Evolutionary conservation across 2,888 invertebrate species (phyloP), one percentile per base, ranked within the genome.

Genomic region (Pomacea canaliculata): DNA sequence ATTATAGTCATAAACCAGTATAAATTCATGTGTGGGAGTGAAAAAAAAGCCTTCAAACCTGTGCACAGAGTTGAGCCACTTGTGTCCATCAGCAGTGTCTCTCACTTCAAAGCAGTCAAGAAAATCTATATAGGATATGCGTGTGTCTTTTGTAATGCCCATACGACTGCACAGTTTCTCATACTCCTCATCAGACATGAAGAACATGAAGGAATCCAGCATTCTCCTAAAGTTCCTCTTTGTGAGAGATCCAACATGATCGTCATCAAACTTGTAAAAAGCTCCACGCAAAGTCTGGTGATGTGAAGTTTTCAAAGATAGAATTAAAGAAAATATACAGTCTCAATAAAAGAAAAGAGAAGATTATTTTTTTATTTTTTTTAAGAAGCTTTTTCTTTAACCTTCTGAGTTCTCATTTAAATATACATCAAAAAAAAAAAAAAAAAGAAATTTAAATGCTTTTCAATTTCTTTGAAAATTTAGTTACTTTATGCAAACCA

Each of bases 241-340:
- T 37, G 84, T 87, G 68, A 90, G 79, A 69, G 83, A 73, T 37
- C 90, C 90, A 56, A 81, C 83, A 76, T 89, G 88, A 78, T 86
- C 83, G 27, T 87, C 88, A 81, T 89, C 89, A 85, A 89, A 90
- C 80, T 90, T 90, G 82, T 90, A 88, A 79, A 90, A 90, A 9
- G 90, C 90, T 48, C 83, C 86, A 51, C 88, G 79, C 65, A 90
- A 78, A 81, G 88, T 87, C 90, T 90, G 83, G 83, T 81, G 51
- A 56, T 16, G 8, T 16, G 16, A 63, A 63, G 70, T 68, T 77
- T 65, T 19, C 62, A 23, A 23, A 46, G 18, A 48, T 23, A 46
- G 13, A 48, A 56, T 60, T 19, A 19, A 18, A 9, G 23, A 70
- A 56, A 19, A 56, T 51, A 23, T 23, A 23, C 23, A 23, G 18